phyloP scores from a whole-genome alignment of 2,888 invertebrate species.

The Drosophila quinaria region DNA sequence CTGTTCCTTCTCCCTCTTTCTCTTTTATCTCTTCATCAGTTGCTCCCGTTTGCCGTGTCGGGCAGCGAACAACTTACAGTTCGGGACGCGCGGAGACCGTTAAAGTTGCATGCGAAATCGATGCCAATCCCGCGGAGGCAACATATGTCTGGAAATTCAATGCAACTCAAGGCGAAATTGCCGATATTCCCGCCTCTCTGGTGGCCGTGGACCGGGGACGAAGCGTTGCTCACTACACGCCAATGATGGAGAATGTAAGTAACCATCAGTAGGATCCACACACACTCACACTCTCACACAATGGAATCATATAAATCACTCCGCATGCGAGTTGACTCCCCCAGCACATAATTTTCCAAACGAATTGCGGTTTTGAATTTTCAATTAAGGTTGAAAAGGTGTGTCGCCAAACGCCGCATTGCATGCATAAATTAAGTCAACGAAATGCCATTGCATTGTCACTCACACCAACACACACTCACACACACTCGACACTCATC shows the following conservation, averaged over 20 bases:
- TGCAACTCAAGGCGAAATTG: slow-evolving; percentile 89
- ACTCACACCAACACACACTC: slow-evolving; percentile 47
- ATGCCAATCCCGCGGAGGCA: slow-evolving; percentile 90
- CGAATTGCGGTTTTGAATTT: slow-evolving; percentile 84
- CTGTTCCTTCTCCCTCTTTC: not conserved
- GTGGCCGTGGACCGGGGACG: slow-evolving; percentile 88
- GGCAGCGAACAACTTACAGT: slow-evolving; percentile 90
- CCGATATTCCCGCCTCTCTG: slow-evolving; percentile 89
- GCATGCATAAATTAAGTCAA: slow-evolving; percentile 80
- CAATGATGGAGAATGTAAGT: slow-evolving; percentile 88
- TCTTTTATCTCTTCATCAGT: slow-evolving; percentile 85
- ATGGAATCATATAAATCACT: slow-evolving; percentile 62
- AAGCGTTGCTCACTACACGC: slow-evolving; percentile 90
- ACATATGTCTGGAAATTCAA: slow-evolving; percentile 92
- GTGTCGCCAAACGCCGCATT: slow-evolving; percentile 66
- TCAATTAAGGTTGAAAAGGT: slow-evolving; percentile 77
- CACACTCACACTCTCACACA: slow-evolving; percentile 2
- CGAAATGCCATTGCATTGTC: slow-evolving; percentile 73
- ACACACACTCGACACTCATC: not conserved
- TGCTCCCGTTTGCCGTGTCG: slow-evolving; percentile 90
- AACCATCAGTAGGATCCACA: slow-evolving; percentile 6
- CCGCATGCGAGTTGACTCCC: slow-evolving; percentile 3
- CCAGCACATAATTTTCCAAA: slow-evolving; percentile 82
- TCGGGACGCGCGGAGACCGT: slow-evolving; percentile 91
- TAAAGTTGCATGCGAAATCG: slow-evolving; percentile 90